Percentiles rank a stretch among this genome's conserved stretches.
Conservation (phyloP, 1,140 invertebrate species). For the Diachasma alloeum region DNA sequence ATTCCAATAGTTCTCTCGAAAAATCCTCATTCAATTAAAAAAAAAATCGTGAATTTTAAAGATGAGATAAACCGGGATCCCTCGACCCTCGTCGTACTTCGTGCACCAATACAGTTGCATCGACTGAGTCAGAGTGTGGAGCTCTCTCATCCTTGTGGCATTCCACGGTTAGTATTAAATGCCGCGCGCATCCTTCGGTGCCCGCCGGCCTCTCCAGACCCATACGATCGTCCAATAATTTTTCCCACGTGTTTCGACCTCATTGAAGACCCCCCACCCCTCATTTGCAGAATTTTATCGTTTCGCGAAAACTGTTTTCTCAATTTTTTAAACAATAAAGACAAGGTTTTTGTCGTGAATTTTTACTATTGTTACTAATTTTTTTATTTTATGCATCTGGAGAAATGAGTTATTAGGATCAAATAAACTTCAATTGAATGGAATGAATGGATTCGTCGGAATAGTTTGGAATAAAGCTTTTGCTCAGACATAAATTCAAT, state of each 20-base stretch:
- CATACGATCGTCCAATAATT: background rate
- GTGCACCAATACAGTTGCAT: background rate
- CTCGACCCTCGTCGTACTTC: background rate
- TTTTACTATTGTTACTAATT: too few species aligned
- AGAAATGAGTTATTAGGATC: too few species aligned
- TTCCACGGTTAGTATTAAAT: constrained; percentile 1
- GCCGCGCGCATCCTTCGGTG: background rate
- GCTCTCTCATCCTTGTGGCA: background rate
- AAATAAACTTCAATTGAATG: too few species aligned
- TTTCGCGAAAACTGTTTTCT: too few species aligned
- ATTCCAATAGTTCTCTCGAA: background rate
- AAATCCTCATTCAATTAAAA: background rate
- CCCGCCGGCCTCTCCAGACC: background rate
- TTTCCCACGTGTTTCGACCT: background rate
- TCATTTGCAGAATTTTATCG: too few species aligned
- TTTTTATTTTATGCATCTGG: too few species aligned
- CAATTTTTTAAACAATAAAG: too few species aligned
- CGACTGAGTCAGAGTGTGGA: background rate
- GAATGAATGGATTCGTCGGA: too few species aligned
- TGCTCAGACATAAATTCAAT: too few species aligned
- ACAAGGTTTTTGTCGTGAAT: too few species aligned
- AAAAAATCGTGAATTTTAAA: background rate
- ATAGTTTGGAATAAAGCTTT: too few species aligned
- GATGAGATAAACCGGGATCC: background rate
- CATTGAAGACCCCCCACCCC: background rate